Evolutionary conservation across 2,797 vertebrate species (phyloP).

Genomic region (Fratercula arctica): DNA sequence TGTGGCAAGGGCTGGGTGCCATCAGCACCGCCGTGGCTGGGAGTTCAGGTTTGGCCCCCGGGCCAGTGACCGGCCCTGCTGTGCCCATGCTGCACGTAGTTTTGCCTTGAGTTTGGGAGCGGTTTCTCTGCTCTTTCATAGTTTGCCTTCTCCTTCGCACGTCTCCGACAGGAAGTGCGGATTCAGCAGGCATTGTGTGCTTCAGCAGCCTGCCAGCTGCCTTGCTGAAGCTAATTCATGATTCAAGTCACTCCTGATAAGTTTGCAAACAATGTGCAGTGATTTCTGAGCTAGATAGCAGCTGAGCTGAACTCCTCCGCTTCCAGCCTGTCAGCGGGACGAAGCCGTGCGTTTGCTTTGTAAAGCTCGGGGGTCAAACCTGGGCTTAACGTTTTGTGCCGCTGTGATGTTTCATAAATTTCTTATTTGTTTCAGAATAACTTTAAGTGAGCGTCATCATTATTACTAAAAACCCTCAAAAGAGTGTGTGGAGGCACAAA

Average conservation of each 20-base stretch:
- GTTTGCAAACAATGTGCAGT: conserved; percentile 57
- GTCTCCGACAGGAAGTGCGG: conserved; percentile 66
- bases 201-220: conserved; percentile 61
- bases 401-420: not conserved
- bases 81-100: not conserved
- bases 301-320: not conserved
- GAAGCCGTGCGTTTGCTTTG: not conserved
- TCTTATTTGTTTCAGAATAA: not conserved
- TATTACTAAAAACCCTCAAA: not conserved
- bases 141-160: conserved; percentile 56
- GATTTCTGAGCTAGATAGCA: conserved; percentile 47
- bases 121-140: conserved; percentile 39
- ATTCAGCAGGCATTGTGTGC: conserved; percentile 62
- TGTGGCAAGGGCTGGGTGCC: not conserved
- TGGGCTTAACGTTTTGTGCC: not conserved
- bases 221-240: conserved; percentile 43
- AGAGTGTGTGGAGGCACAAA: not conserved
- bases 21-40: not conserved
- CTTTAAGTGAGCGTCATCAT: not conserved
- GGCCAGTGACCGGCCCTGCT: not conserved
- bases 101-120: conserved; percentile 8
- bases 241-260: conserved; percentile 54
- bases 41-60: not conserved
- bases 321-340: not conserved
- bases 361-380: not conserved